These are phyloP conservation scores for Polia nebulosa DNA, from an alignment of 2,888 invertebrate genomes.

Conservation along the genomic window DNA sequence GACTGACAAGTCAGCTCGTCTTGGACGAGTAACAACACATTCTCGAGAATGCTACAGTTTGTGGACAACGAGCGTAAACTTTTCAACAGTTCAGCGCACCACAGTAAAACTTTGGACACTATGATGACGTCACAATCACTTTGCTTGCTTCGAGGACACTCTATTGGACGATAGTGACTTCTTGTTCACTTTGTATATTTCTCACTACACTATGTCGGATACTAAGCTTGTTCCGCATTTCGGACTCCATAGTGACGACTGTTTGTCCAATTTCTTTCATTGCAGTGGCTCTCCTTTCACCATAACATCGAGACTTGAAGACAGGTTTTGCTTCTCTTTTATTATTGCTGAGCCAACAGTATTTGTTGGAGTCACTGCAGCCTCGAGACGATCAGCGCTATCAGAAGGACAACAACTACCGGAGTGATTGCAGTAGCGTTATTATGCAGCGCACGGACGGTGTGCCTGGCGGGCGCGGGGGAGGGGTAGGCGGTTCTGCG, in stretches of 20 bases:
- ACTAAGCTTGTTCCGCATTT: conserved; percentile 25
- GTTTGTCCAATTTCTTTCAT: conserved; percentile 5
- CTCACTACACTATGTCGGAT: conserved; percentile 22
- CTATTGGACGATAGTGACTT: conserved; percentile 22
- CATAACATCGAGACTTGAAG: background rate
- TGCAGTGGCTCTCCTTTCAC: conserved; percentile 2
- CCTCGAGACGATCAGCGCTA: background rate
- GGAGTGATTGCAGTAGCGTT: background rate
- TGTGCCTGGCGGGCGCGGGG: conserved; percentile 82
- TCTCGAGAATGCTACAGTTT: conserved; percentile 59
- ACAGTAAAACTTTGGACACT: conserved; percentile 39
- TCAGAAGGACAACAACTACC: background rate
- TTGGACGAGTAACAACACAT: conserved; percentile 65
- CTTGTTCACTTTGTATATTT: conserved; percentile 10
- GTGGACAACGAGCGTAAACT: conserved; percentile 50
- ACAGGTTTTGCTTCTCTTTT: background rate
- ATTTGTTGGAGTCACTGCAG: conserved; percentile 17
- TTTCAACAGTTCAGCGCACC: conserved; percentile 38
- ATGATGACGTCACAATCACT: conserved; percentile 55
- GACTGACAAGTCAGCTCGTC: conserved; percentile 64
- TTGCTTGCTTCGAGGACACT: conserved; percentile 61
- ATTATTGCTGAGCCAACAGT: background rate
- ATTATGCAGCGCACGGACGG: conserved; percentile 78
- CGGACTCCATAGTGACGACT: conserved; percentile 44
- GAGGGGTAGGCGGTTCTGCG: conserved; percentile 75